A percentile compares a stretch with the other conserved stretches of the same genome.
These are phyloP conservation scores for Stylophora pistillata DNA, from an alignment of 64 coral and sea anemone species.

Conservation along the genomic window DNA sequence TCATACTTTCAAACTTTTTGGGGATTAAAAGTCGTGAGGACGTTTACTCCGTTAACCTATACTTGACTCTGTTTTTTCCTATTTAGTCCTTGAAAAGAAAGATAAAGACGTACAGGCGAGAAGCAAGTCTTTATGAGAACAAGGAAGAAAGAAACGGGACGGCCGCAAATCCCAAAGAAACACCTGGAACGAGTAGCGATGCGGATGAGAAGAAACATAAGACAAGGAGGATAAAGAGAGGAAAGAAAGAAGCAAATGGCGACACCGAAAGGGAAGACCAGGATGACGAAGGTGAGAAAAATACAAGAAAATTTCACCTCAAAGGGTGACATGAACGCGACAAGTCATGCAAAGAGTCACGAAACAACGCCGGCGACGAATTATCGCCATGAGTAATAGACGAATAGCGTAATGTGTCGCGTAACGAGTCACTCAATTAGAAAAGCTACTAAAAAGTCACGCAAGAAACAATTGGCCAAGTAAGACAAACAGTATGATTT, in stretches of 20 bases:
- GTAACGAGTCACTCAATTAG: too few relatives aligned
- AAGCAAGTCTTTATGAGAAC: constrained; percentile 41
- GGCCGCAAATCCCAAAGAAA: background rate
- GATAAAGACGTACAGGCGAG: constrained; percentile 36
- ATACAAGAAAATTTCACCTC: background rate
- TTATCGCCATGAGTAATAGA: too few relatives aligned
- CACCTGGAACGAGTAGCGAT: background rate
- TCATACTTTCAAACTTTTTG: too few relatives aligned
- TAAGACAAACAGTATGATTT: too few relatives aligned
- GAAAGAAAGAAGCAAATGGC: constrained; percentile 35
- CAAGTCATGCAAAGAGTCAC: too few relatives aligned
- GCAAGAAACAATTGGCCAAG: too few relatives aligned
- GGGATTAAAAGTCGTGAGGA: too few relatives aligned
- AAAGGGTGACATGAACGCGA: too few relatives aligned
- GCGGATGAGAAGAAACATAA: background rate
- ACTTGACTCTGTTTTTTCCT: background rate
- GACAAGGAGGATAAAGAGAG: background rate
- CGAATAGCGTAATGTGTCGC: too few relatives aligned
- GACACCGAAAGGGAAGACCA: background rate
- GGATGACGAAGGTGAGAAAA: constrained; percentile 30
- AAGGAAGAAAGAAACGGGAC: constrained; percentile 29
- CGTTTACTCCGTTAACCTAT: background rate
- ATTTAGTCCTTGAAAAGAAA: constrained; percentile 47
- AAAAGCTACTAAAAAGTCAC: too few relatives aligned
- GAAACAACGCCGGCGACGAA: too few relatives aligned